Evolutionary conservation across 2,888 invertebrate species (phyloP), one percentile per base, ranked within the genome.

Genomic region (Calephelis perditalis): DNA sequence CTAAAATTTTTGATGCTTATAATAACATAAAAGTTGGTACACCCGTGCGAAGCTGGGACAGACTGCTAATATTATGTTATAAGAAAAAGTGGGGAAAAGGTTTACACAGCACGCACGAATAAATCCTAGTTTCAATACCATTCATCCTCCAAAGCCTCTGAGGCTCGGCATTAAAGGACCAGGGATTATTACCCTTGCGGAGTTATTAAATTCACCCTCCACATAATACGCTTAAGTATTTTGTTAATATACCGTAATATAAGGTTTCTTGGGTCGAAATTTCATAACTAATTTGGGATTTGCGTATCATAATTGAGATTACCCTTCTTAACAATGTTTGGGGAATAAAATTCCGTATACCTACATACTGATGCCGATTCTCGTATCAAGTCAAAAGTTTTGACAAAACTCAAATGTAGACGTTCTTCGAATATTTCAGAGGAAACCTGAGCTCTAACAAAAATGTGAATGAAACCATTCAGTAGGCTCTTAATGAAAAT

Each of bases 181-280:
- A 63, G 61, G 63, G 63, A 66, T 67, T 62, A 62, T 52, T 35
- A 63, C 65, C 68, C 68, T 64, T 62, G 65, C 52, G 58, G 56
- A 65, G 63, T 68, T 71, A 67, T 65, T 67, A 68, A 68, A 68
- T 70, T 68, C 65, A 59, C 64, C 70, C 68, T 65, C 56, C 61
- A 58, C 66, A 45, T 68, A 66, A 67, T 67, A 63, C 66, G 67
- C 65, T 66, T 66, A 67, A 68, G 68, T 66, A 67, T 65, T 68
- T 67, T 61, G 63, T 62, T 68, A 67, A 65, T 67, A 67, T 59
- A 55, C 62, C 40, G 60, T 62, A 61, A 60, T 62, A 59, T 49
- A 63, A 64, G 62, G 60, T 66, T 62, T 61, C 63, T 61, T 64
- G 57, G 60, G 57, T 58, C 46, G 60, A 60, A 57, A 63, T 63